phyloP scores from a whole-genome alignment of 1,140 invertebrate species.

The Diorhabda elongata region DNA sequence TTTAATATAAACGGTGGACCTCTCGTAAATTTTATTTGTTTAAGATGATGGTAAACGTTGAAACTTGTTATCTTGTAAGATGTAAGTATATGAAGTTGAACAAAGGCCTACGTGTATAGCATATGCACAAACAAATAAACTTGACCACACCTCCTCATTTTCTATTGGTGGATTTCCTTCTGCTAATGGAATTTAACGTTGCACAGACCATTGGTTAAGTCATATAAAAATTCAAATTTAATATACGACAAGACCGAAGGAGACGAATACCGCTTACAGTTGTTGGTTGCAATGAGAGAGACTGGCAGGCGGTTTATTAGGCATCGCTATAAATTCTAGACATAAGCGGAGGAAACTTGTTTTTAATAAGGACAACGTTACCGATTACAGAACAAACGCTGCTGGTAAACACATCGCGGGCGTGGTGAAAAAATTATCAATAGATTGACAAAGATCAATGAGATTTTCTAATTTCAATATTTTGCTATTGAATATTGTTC shows the following conservation, averaged over 20 bases:
- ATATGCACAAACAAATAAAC: slow-evolving; percentile 41
- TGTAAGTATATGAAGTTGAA: slow-evolving; percentile 34
- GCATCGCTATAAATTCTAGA: not conserved
- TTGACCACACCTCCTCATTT: slow-evolving; percentile 33
- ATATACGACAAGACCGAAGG: slow-evolving; percentile 26
- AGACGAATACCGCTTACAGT: not conserved
- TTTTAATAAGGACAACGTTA: too few species aligned
- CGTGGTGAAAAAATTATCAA: too few species aligned
- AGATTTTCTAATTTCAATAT: too few species aligned
- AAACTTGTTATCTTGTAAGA: too few species aligned
- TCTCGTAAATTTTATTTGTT: too few species aligned
- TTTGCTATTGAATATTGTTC: too few species aligned
- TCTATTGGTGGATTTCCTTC: slow-evolving; percentile 31
- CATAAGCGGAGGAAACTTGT: too few species aligned
- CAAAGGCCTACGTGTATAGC: slow-evolving; percentile 36
- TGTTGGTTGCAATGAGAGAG: not conserved
- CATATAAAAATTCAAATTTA: slow-evolving; percentile 43
- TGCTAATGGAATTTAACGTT: slow-evolving; percentile 38
- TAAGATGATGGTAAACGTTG: too few species aligned
- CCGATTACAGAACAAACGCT: too few species aligned
- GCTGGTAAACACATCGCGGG: too few species aligned
- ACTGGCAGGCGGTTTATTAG: not conserved
- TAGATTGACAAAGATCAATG: too few species aligned
- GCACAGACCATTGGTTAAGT: slow-evolving; percentile 41
- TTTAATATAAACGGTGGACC: too few species aligned